These are phyloP conservation scores for Micrastur ruficollis DNA, from an alignment of 2,797 vertebrate species.

Conservation along the genomic window DNA sequence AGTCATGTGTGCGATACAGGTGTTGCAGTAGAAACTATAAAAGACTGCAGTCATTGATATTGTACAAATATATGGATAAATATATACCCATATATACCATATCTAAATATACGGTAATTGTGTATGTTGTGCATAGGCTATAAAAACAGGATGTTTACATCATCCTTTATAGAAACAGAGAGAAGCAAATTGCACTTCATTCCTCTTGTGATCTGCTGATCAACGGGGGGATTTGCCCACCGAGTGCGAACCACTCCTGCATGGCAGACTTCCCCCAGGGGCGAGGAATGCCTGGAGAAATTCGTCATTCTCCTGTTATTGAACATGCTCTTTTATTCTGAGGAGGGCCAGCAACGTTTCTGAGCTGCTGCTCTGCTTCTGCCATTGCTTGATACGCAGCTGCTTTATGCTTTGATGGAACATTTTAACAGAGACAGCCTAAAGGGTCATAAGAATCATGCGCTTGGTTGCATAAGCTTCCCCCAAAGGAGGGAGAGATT, in stretches of 20 bases:
- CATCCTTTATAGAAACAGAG: neutral
- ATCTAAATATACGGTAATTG: neutral
- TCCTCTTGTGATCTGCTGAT: neutral
- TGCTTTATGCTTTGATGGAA: neutral
- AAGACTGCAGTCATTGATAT: neutral
- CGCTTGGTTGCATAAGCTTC: neutral
- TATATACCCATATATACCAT: neutral
- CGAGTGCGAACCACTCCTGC: neutral
- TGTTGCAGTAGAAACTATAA: neutral
- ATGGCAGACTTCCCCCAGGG: rapidly evolving
- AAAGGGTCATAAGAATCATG: neutral
- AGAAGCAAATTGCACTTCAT: neutral
- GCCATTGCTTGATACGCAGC: neutral
- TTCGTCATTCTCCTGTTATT: rapidly evolving
- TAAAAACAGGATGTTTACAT: neutral
- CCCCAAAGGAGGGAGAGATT: neutral
- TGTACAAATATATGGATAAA: neutral
- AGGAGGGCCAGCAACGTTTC: neutral
- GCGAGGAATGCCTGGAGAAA: neutral
- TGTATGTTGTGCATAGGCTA: neutral
- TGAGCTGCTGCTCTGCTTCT: neutral
- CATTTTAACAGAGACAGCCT: neutral
- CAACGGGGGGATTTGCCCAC: neutral
- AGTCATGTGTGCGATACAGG: rapidly evolving
- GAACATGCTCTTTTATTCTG: neutral